Base-by-base conservation (phyloP, 1,140 invertebrate genomes). In the Atta cephalotes region DNA sequence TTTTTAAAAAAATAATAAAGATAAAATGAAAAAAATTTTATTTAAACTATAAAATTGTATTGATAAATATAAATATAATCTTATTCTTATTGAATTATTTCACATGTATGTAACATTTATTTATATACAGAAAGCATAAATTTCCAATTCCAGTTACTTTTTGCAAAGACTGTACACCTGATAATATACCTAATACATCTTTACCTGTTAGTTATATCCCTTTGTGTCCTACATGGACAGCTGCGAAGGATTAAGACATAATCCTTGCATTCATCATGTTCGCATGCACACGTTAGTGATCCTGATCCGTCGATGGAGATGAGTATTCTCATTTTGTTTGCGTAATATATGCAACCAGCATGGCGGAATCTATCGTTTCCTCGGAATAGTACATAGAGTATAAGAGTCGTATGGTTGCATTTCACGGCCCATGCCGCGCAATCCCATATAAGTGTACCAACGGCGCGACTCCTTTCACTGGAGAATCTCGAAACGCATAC, bases 391-490 rank as follows among this genome's bases (percentile, higher is more conserved):
- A 87, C 71, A 25, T 25, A 25, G 58, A 31, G 31, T 31, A 31
- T 31, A 3, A 31, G 31, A 31, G 3, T 35, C 31, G 31, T 16
- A n/a, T 58, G 77, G 63, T 56, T 84, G 71, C 71, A 89, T 89
- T 89, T 90, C 84, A 89, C 78, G 78, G 71, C 71, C 60, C 77
- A 49, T 62, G 35, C 51, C 62, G 70, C 28, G 51, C 65, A 62
- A 60, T 86, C 60, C 25, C 28, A 31, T 71, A 76, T 45, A 58
- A 45, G 35, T 49, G 28, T 49, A 62, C 12, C 39, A 21, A 71
- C 16, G 31, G 3, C 31, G n/a, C 45, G 77, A 35, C n/a, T 45
- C 51, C 39, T 68, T 51, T 88, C 76, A 68, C 12, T 35, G 16
- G 49, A 71, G 84, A 76, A 76, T 88, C 68, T 71, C 18, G 60